These are phyloP conservation scores for Glomeris marginata DNA, from an alignment of 2,888 invertebrate genomes.

Conservation along the genomic window DNA sequence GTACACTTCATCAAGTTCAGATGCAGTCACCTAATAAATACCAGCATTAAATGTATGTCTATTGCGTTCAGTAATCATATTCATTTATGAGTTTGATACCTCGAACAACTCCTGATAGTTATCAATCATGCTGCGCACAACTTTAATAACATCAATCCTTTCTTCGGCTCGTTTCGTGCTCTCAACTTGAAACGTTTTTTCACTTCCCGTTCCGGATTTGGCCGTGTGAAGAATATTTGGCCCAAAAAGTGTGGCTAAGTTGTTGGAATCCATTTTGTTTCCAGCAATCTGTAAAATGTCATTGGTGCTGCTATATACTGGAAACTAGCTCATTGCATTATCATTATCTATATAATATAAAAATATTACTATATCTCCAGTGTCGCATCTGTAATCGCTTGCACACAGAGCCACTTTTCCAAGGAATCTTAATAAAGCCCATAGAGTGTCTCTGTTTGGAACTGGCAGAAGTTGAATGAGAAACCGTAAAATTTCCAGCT, in stretches of 20 bases:
- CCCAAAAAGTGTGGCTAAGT: conserved; percentile 81
- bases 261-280: conserved; percentile 87
- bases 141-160: conserved; percentile 76
- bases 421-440: conserved; percentile 64
- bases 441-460: conserved; percentile 77
- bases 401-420: conserved; percentile 57
- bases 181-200: conserved; percentile 27
- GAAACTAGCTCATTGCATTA: too few species aligned
- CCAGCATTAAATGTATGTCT: neutral
- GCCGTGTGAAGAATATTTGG: conserved; percentile 79
- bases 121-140: conserved; percentile 61
- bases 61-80: neutral
- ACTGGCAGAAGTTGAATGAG: conserved; percentile 71
- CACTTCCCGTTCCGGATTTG: conserved; percentile 40
- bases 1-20: conserved; percentile 71
- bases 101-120: conserved; percentile 54
- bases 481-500: conserved; percentile 67
- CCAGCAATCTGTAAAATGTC: conserved; percentile 43
- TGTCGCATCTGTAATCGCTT: conserved; percentile 43
- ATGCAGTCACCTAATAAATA: conserved; percentile 46
- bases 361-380: conserved; percentile 27
- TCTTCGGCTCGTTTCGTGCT: conserved; percentile 48
- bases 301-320: neutral
- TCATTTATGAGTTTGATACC: conserved; percentile 25
- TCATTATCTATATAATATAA: too few species aligned